Percentiles rank a stretch among this genome's conserved stretches.
Conservation (phyloP, 2,797 vertebrate species). For the Pterois miles region DNA sequence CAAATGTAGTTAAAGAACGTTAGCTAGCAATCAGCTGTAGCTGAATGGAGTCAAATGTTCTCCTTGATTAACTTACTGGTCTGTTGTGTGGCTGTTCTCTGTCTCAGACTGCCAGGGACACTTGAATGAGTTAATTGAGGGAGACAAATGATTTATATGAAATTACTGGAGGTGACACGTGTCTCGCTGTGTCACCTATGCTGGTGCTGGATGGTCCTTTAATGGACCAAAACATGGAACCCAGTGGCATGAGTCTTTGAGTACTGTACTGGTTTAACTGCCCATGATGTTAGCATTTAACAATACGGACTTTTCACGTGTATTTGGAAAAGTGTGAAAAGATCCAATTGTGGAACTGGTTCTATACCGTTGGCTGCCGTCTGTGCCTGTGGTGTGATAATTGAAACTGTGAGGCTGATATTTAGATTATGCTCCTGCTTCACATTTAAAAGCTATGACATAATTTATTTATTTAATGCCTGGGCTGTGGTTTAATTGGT, state of each 20-base stretch:
- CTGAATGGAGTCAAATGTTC: neutral
- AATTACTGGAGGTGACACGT: neutral
- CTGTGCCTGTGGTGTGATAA: constrained; percentile 18
- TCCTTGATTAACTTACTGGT: neutral
- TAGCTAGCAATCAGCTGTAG: neutral
- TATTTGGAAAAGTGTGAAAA: neutral
- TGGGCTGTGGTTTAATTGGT: constrained; percentile 15
- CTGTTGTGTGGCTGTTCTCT: neutral
- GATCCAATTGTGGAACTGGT: neutral
- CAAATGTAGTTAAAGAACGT: neutral
- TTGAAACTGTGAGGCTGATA: constrained; percentile 5
- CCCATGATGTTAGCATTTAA: neutral
- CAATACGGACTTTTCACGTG: neutral
- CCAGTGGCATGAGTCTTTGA: neutral
- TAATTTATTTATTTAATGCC: constrained; percentile 5
- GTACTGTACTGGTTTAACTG: neutral
- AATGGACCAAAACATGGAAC: neutral
- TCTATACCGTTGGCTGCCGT: neutral
- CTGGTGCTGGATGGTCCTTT: neutral
- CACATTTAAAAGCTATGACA: constrained; percentile 10
- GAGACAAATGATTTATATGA: constrained; percentile 16
- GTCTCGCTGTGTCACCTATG: neutral
- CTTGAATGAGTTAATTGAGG: constrained; percentile 12
- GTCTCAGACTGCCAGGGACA: neutral
- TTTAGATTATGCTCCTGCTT: constrained; percentile 14